Evolutionary conservation across 2,113 vertebrate genomes (phyloP), one percentile per base, ranked within the genome.

Genomic region (Apodemus speciosus): DNA sequence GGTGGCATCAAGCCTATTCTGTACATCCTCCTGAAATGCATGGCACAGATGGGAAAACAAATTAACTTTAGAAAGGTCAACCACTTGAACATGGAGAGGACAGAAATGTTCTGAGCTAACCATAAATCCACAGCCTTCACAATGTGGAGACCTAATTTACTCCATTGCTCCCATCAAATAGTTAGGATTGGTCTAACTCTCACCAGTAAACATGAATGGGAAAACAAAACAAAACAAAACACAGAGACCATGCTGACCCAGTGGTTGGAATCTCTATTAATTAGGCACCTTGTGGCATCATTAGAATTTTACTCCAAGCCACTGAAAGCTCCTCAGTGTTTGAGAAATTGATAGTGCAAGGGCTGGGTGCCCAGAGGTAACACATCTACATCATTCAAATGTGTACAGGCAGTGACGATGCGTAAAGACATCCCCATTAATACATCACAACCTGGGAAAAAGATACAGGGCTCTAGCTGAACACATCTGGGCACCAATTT

Each of bases 31-130:
- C 35, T 10, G 5, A 94, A 94, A 90, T 94, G 32, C 72, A 93
- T 85, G 20, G 58, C 79, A 77, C 91, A 95, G 60, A 73, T 93
- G 72, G 91, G 91, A 80, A 97, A 92, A 85, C 81, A 94, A 95
- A 96, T 92, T 95, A 95, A 95, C 0, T 0, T 81, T 58, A 86
- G 62, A 94, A 94, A 96, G 75, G 53, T 93, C 53, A 88, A 72
- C 21, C 0, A 68, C 80, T 91, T 92, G 0, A 20, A 81, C 80
- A 81, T 7, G 76, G 49, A 2, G 27, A 92, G 56, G 66, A 95
- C 4, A 1, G 46, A 85, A 96, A 92, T 90, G 40, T 56, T 95
- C 85, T 95, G 58, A 90, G 72, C 3, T 58, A 85, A 69, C 40
- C 66, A 90, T 90, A 95, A 93, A 95, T 91, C 66, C n/a, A 94